Evolutionary conservation across 2,797 vertebrate species (phyloP).

Genomic region (Salarias fasciatus): DNA sequence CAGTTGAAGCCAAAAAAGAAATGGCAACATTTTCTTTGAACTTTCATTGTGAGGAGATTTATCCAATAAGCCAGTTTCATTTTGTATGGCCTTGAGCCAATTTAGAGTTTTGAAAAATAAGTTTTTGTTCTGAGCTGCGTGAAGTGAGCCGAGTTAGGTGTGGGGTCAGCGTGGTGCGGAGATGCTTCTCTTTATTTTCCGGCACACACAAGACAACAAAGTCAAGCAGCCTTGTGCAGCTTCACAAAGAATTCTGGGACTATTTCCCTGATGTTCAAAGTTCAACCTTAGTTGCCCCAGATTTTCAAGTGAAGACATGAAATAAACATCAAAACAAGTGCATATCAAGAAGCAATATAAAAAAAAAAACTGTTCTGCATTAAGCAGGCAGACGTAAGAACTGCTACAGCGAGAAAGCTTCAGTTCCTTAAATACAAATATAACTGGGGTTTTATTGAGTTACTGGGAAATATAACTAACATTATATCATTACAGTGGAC

Average conservation of each 20-base stretch:
- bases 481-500: not conserved
- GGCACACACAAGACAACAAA: not conserved
- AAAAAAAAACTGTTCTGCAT: not conserved
- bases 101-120: conserved; percentile 7
- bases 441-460: not conserved
- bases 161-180: conserved; percentile 7
- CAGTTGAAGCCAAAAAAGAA: not conserved
- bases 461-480: not conserved
- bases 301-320: not conserved
- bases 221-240: not conserved
- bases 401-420: not conserved
- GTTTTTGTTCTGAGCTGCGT: conserved; percentile 11
- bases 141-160: conserved; percentile 1
- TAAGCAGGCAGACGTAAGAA: not conserved
- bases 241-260: not conserved
- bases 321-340: not conserved
- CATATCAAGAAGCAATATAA: conserved; percentile 1
- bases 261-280: conserved; percentile 11
- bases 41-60: conserved; percentile 21
- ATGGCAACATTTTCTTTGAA: conserved; percentile 10
- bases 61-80: conserved; percentile 28
- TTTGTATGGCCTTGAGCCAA: conserved; percentile 41
- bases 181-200: not conserved
- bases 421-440: not conserved
- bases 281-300: not conserved